phyloP scores from a whole-genome alignment of 2,888 invertebrate species.

The Drosophila tanythrix region DNA sequence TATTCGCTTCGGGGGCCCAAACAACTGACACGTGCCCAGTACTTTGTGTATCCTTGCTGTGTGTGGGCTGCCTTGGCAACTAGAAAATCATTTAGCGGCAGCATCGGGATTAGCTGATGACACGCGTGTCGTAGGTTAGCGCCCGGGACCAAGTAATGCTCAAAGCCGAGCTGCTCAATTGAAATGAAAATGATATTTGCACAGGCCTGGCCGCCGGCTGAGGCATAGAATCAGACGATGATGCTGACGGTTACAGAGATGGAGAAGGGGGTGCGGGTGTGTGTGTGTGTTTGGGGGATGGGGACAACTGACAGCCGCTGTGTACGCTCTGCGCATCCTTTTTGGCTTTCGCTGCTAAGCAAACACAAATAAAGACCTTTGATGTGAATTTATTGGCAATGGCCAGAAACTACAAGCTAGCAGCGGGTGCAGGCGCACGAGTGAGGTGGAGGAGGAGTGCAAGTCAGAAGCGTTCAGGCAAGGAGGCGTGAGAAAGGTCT shows the following conservation, averaged over 20 bases:
- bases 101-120: constrained; percentile 81
- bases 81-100: constrained; percentile 84
- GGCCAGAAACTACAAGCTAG: constrained; percentile 46
- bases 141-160: constrained; percentile 40
- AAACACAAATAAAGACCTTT: constrained; percentile 81
- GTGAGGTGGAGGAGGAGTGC: neutral
- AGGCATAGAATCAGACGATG: constrained; percentile 10
- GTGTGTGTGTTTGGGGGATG: neutral
- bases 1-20: constrained; percentile 44
- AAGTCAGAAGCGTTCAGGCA: neutral
- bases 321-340: constrained; percentile 63
- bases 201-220: constrained; percentile 62
- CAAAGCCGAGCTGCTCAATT: constrained; percentile 74
- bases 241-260: constrained; percentile 19
- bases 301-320: constrained; percentile 30
- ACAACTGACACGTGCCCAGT: constrained; percentile 81
- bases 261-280: neutral
- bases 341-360: constrained; percentile 77
- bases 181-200: constrained; percentile 83
- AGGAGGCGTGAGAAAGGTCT: constrained; percentile 71
- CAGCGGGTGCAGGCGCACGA: neutral
- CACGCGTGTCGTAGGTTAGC: constrained; percentile 76
- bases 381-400: constrained; percentile 79
- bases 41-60: constrained; percentile 56
- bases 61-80: constrained; percentile 70